phyloP scores from a whole-genome alignment of 1,140 invertebrate genomes.

The Cheumatopsyche charites region DNA sequence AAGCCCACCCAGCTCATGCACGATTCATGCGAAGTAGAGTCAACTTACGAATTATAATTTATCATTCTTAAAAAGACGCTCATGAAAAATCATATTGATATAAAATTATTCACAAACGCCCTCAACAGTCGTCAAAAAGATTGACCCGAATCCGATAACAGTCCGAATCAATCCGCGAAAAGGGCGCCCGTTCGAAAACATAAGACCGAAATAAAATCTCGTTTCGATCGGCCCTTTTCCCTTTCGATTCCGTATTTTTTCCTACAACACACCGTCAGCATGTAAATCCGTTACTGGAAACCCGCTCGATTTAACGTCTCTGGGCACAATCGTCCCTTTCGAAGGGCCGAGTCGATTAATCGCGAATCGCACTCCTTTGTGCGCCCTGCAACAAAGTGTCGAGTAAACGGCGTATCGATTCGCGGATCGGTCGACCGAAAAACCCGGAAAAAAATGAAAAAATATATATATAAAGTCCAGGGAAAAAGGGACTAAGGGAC shows the following conservation, averaged over 20 bases:
- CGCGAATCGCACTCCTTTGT: slow-evolving; percentile 41
- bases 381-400: slow-evolving; percentile 42
- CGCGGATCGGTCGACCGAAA: slow-evolving; percentile 9
- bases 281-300: no score
- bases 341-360: slow-evolving; percentile 38
- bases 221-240: neutral
- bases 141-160: no score
- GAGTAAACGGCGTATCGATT: slow-evolving; percentile 37
- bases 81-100: no score
- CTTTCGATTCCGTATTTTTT: neutral
- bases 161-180: no score
- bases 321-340: slow-evolving; percentile 15
- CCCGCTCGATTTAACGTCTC: slow-evolving; percentile 16
- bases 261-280: no score
- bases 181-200: neutral
- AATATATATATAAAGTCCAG: neutral
- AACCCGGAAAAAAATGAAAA: slow-evolving; percentile 19
- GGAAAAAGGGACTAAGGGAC: slow-evolving; percentile 23
- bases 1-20: no score
- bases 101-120: no score
- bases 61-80: no score
- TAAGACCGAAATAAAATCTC: neutral
- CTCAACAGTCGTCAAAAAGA: no score
- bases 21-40: no score
- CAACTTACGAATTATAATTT: no score